Evolutionary conservation across 2,888 invertebrate species (phyloP), one percentile per base, ranked within the genome.

Genomic region (Palloptera scutellata): DNA sequence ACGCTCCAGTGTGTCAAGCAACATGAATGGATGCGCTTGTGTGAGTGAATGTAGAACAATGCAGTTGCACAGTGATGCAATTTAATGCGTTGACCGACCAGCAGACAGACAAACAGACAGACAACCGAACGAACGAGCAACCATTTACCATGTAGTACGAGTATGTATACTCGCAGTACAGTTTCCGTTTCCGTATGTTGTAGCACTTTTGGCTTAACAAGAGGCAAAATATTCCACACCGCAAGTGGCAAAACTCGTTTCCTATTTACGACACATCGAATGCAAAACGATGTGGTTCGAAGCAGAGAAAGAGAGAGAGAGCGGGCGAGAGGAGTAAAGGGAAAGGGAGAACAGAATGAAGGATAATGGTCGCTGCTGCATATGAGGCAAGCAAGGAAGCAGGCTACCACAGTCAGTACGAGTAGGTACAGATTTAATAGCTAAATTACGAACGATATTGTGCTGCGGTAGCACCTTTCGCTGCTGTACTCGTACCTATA

Each of bases 1-100:
- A 78, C 81, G 78, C 80, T 81, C 74, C 79, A 77, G 73, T 79
- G 82, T 81, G 76, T 75, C 78, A 81, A 77, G 79, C 76, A 76
- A 78, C 57, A 62, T 64, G 42, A 19, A 54, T 30, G 61, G 48
- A 45, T 48, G 66, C 52, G 63, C 17, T 17, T 55, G 17, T 19
- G 53, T 59, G 53, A 51, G 45, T 43, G 55, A 41, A 70, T 57
- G 68, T 53, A 59, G 52, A 54, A 42, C 48, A 42, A 30, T 40
- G 55, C 11, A 45, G 55, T n/a, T 20, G 63, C 45, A 55, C 54
- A 55, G 57, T 30, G 68, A 72, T 70, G 76, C 72, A 69, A 65
- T 70, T 70, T 73, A 70, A 70, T 70, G 63, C 72, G 65, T 61
- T 72, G 74, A 76, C 78, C 78, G 77, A 75, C 74, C 66, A 17